phyloP scores from a whole-genome alignment of 2,113 vertebrate genomes.

The Columba livia region DNA sequence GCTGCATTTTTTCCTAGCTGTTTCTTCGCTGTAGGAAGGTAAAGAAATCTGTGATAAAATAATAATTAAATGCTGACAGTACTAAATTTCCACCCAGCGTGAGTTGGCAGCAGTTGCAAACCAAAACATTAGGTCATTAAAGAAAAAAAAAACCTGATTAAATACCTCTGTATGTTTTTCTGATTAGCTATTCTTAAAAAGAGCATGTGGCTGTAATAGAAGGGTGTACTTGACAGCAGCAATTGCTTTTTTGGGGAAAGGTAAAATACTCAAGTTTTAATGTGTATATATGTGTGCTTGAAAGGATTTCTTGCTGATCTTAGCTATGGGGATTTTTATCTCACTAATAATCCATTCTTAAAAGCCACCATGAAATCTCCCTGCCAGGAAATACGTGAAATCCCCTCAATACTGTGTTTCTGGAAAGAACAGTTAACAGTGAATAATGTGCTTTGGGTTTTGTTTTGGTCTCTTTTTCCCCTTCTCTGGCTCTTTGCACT shows the following conservation, averaged over 20 bases:
- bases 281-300: neutral
- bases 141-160: slow-evolving; percentile 65
- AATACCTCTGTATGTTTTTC: slow-evolving; percentile 73
- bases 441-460: neutral
- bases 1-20: slow-evolving; percentile 40
- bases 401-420: neutral
- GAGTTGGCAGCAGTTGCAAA: slow-evolving; percentile 74
- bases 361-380: neutral
- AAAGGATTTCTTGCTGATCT: slow-evolving; percentile 60
- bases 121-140: slow-evolving; percentile 78
- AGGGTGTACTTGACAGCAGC: slow-evolving; percentile 70
- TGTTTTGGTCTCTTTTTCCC: neutral
- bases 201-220: slow-evolving; percentile 70
- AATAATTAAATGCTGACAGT: slow-evolving; percentile 83
- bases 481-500: neutral
- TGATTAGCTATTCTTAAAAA: slow-evolving; percentile 73
- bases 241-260: slow-evolving; percentile 63
- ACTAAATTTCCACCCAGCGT: slow-evolving; percentile 75
- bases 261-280: slow-evolving; percentile 45
- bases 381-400: slow-evolving; percentile 17
- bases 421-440: neutral
- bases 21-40: slow-evolving; percentile 77
- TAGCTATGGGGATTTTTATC: slow-evolving; percentile 31
- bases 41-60: slow-evolving; percentile 79
- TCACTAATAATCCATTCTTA: slow-evolving; percentile 10